Evolutionary conservation across 1,140 invertebrate genomes (phyloP).

Genomic region (Streblospio benedicti): DNA sequence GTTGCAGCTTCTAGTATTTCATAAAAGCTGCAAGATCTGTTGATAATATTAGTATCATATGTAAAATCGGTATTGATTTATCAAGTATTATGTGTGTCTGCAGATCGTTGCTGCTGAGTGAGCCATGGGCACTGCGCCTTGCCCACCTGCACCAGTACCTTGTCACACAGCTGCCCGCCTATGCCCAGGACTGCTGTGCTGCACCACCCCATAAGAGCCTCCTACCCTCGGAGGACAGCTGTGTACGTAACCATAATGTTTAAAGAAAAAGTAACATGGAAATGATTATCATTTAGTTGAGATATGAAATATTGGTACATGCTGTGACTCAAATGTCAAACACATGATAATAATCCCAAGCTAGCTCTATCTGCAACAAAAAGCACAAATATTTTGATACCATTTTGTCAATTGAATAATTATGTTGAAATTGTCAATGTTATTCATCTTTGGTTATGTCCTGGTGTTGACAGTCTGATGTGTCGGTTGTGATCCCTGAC

Average conservation of each 20-base stretch:
- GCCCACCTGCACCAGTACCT: constrained; percentile 35
- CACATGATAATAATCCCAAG: constrained; percentile 11
- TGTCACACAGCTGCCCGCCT: constrained; percentile 25
- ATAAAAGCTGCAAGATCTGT: too few species aligned
- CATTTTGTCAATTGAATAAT: too few species aligned
- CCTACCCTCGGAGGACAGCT: constrained; percentile 17
- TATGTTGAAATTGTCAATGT: too few species aligned
- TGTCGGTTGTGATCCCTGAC: too few species aligned
- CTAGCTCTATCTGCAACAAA: neutral
- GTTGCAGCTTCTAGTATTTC: too few species aligned
- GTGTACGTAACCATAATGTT: constrained; percentile 1
- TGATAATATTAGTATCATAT: too few species aligned
- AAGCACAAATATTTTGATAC: neutral
- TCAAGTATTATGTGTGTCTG: too few species aligned
- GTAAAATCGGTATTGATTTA: too few species aligned
- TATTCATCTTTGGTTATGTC: too few species aligned
- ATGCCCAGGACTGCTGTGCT: constrained; percentile 31
- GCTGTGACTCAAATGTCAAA: neutral
- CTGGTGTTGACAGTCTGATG: too few species aligned
- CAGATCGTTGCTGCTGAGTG: constrained; percentile 20
- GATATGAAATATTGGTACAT: constrained; percentile 13
- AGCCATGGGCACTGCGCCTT: constrained; percentile 28
- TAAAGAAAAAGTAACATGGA: too few species aligned
- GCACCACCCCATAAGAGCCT: constrained; percentile 29
- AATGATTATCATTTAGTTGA: constrained; percentile 26